Evolutionary conservation across 92 coral and sea anemone species (phyloP).

Genomic region (Micromussa lordhowensis): DNA sequence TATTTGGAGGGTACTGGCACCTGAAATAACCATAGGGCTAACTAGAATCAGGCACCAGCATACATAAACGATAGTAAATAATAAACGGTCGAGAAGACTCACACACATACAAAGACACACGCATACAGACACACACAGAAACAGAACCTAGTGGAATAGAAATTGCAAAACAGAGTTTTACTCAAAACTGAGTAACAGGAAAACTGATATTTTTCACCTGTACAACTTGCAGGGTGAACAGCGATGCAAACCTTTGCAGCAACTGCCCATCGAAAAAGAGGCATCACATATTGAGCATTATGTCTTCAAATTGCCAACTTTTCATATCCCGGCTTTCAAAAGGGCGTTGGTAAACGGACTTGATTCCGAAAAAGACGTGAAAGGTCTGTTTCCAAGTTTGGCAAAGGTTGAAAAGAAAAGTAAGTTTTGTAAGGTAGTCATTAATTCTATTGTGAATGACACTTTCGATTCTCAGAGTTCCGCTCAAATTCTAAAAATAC

Average conservation of each 20-base stretch:
- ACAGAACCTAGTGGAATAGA: too few species aligned
- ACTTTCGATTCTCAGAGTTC: not conserved
- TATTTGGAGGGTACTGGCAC: too few species aligned
- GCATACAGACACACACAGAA: too few species aligned
- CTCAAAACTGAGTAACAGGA: too few species aligned
- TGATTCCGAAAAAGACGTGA: conserved; percentile 9
- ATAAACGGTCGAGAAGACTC: too few species aligned
- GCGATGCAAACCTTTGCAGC: not conserved
- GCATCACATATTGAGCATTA: conserved; percentile 3
- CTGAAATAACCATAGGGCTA: too few species aligned
- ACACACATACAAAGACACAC: too few species aligned
- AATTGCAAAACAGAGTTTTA: too few species aligned
- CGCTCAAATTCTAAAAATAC: not conserved
- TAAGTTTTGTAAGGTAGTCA: not conserved
- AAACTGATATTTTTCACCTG: not conserved
- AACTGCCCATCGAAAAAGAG: not conserved
- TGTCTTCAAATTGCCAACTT: not conserved
- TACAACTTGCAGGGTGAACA: not conserved
- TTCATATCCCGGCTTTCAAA: not conserved
- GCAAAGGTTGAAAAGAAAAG: not conserved
- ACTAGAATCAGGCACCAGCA: too few species aligned
- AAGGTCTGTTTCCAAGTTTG: conserved; percentile 13
- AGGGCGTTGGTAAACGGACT: conserved; percentile 6
- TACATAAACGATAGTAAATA: too few species aligned
- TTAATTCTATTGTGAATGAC: not conserved